A percentile compares a stretch with the other conserved stretches of the same genome.
These are phyloP conservation scores for Myrmophylax atrothorax DNA, from an alignment of 2,113 vertebrate species.

Conservation along the genomic window DNA sequence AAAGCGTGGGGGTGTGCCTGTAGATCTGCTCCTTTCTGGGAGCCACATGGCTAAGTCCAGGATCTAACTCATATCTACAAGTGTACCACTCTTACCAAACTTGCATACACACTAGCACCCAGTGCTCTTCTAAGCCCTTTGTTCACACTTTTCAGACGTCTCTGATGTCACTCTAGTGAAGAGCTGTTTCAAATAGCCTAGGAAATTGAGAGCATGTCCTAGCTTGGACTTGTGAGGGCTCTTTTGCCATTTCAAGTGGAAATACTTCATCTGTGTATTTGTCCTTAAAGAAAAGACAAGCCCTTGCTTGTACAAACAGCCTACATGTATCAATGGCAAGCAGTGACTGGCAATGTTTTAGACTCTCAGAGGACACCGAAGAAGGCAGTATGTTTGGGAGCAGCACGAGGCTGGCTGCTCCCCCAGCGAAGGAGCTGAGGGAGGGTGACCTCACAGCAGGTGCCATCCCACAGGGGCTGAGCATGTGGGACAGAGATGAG, in stretches of 20 bases:
- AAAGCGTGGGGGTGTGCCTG: fast-evolving
- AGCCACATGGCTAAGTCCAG: not conserved
- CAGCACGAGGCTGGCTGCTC: not conserved
- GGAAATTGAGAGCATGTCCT: not conserved
- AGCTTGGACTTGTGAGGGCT: not conserved
- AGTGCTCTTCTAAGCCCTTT: not conserved
- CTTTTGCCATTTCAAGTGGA: not conserved
- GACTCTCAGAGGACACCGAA: not conserved
- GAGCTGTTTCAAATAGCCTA: not conserved
- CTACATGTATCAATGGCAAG: fast-evolving
- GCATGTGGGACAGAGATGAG: fast-evolving
- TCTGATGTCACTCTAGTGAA: not conserved
- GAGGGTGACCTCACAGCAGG: fast-evolving
- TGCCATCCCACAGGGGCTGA: fast-evolving
- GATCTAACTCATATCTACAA: not conserved
- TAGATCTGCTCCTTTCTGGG: not conserved
- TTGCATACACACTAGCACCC: not conserved
- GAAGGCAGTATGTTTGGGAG: fast-evolving
- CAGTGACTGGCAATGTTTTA: not conserved
- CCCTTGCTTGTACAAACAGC: not conserved
- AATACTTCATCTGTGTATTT: not conserved
- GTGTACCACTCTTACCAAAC: not conserved
- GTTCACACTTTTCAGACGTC: not conserved
- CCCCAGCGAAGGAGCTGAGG: not conserved
- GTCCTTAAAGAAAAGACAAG: not conserved